Percentiles rank a stretch among this genome's conserved stretches.
Conservation (phyloP, 2,797 vertebrate species). For the Morelia viridis region DNA sequence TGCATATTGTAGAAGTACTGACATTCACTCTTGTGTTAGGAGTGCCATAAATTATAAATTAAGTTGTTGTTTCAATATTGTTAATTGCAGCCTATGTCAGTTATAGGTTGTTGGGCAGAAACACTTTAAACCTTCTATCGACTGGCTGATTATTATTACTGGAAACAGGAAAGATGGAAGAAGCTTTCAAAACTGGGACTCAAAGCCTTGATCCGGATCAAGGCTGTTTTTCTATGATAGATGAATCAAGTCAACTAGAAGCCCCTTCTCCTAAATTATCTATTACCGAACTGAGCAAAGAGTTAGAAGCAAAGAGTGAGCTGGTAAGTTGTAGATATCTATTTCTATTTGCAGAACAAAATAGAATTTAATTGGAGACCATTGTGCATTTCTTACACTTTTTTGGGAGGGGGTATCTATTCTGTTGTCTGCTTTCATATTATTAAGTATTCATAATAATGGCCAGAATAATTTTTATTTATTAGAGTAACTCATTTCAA, state of each 20-base stretch:
- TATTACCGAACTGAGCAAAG: conserved; percentile 74
- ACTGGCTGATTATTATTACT: not conserved
- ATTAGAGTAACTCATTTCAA: not conserved
- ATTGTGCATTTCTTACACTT: not conserved
- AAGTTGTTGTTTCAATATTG: not conserved
- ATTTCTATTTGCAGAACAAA: not conserved
- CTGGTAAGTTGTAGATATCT: conserved; percentile 61
- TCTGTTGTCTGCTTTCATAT: not conserved
- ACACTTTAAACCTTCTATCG: conserved; percentile 3
- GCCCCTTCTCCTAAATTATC: conserved; percentile 63
- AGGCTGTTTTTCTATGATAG: conserved; percentile 41
- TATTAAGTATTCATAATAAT: not conserved
- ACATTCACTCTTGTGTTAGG: not conserved
- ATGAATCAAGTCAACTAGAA: conserved; percentile 67
- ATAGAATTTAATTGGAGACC: not conserved
- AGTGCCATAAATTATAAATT: not conserved
- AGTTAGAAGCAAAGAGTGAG: conserved; percentile 73
- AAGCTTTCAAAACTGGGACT: conserved; percentile 60
- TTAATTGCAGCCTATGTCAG: not conserved
- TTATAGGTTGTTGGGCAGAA: not conserved
- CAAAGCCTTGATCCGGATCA: conserved; percentile 57
- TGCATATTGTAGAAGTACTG: not conserved
- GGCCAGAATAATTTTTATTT: not conserved
- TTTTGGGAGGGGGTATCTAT: not conserved
- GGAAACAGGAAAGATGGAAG: conserved; percentile 14